Base-by-base conservation (phyloP, 1,140 invertebrate genomes). In the Anastatus disparis region DNA sequence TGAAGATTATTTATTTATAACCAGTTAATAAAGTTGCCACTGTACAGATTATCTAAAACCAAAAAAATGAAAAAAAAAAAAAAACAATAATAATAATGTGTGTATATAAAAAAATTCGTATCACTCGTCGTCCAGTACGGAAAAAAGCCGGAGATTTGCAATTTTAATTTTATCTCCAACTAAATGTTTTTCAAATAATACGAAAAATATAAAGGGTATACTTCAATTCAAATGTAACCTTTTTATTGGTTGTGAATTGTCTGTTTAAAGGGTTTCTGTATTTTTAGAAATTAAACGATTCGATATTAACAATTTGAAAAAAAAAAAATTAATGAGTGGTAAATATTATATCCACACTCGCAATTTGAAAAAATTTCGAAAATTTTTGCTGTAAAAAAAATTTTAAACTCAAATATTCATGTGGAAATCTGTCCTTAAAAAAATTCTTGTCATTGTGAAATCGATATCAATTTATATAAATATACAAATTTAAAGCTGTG, bases 21-120 rank as follows among this genome's bases (percentile, higher is more conserved):
- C n/a, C 31, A 29, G 55, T 48, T 24, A 27, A 56, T 38, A 71
- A 46, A 27, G 42, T 64, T 71, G 38, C 12, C 38, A 71, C 61
- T 71, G 62, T 71, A 71, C 61, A 71, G 63, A n/a, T 48, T 59
- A 71, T 61, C 24, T 24, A 71, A 58, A n/a, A n/a, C n/a, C n/a
- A n/a, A n/a, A n/a, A n/a, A n/a, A n/a, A n/a, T n/a, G n/a, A n/a
- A 48, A 40, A 31, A 35, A 35, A 35, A 35, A 35, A 35, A 35
- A 35, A 35, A 35, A 6, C 31, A 35, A 35, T 4, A 6, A 35
- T 35, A 35, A 56, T 52, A 71, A 61, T 63, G 27, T 65, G 52
- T 65, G 38, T 71, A 71, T 48, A 71, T 71, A 71, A 38, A 44
- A 38, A 35, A 27, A 29, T 22, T 52, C 38, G 40, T 59, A 68